Evolutionary conservation across 2,797 vertebrate species (phyloP).

Genomic region (Xerus rutilus): DNA sequence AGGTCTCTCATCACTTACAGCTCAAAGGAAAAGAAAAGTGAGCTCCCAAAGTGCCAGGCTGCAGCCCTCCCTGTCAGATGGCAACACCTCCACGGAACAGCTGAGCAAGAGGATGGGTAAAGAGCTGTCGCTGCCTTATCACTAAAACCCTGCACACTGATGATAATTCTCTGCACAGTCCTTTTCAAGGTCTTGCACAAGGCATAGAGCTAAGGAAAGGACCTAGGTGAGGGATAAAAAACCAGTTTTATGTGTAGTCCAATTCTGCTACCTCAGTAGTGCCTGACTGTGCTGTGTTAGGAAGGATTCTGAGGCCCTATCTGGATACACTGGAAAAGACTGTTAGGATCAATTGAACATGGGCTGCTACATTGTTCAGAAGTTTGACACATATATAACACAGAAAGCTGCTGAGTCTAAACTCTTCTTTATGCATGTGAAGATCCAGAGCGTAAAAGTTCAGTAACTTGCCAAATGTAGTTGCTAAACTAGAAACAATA

Average conservation of each 20-base stretch:
- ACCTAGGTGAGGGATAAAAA: neutral
- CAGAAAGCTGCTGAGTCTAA: neutral
- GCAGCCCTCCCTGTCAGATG: slow-evolving; percentile 66
- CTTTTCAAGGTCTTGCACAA: neutral
- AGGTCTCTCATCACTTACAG: slow-evolving; percentile 74
- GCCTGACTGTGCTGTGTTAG: neutral
- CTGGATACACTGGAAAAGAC: neutral
- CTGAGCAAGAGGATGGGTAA: slow-evolving; percentile 45
- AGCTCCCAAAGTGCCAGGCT: slow-evolving; percentile 64
- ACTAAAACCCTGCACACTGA: neutral
- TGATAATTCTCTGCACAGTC: neutral
- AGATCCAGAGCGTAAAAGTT: neutral
- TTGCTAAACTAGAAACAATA: neutral
- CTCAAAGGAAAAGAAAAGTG: slow-evolving; percentile 75
- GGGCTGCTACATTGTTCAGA: neutral
- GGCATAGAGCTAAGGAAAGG: neutral
- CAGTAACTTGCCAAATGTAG: neutral
- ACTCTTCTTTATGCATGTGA: neutral
- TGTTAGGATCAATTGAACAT: neutral
- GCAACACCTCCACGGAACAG: slow-evolving; percentile 64
- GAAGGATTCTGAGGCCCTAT: slow-evolving; percentile 4
- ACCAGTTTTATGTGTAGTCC: neutral
- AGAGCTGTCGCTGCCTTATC: slow-evolving; percentile 7
- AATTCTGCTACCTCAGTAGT: neutral
- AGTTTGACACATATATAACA: neutral